Evolutionary conservation across 2,797 vertebrate genomes (phyloP).

Genomic region (Gambusia yucatana): DNA sequence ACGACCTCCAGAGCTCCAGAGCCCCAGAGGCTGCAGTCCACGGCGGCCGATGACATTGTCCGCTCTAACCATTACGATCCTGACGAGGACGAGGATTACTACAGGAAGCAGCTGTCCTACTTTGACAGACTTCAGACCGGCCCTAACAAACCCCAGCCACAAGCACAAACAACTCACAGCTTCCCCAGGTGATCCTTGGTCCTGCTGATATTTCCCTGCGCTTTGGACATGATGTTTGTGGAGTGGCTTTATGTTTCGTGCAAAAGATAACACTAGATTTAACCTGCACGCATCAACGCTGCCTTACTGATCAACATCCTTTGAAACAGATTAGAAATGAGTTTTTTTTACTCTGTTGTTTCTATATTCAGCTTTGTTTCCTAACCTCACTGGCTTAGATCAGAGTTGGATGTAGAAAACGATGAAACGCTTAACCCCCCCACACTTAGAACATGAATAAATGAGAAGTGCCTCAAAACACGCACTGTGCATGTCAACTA

Average conservation of each 20-base stretch:
- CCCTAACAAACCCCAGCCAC: slow-evolving; percentile 82
- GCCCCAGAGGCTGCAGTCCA: slow-evolving; percentile 90
- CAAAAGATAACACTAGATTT: not conserved
- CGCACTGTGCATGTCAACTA: not conserved
- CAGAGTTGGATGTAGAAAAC: not conserved
- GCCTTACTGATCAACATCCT: not conserved
- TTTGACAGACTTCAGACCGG: slow-evolving; percentile 86
- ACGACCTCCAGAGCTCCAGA: slow-evolving; percentile 86
- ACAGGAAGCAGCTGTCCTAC: slow-evolving; percentile 95
- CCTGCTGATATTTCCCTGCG: not conserved
- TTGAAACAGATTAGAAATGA: not conserved
- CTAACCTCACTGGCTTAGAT: not conserved
- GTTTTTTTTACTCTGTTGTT: too few relatives aligned
- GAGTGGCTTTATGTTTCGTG: not conserved
- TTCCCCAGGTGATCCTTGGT: slow-evolving; percentile 85
- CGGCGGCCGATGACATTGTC: slow-evolving; percentile 88
- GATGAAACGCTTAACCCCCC: not conserved
- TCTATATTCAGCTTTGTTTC: not conserved
- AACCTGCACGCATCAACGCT: not conserved
- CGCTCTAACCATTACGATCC: slow-evolving; percentile 94
- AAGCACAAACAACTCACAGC: slow-evolving; percentile 85
- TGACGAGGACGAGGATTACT: slow-evolving; percentile 96
- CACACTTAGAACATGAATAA: not conserved
- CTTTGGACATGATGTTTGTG: not conserved
- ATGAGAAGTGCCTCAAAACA: not conserved